Evolutionary conservation across 2,113 vertebrate species (phyloP).

Genomic region (Dissostichus mawsoni): DNA sequence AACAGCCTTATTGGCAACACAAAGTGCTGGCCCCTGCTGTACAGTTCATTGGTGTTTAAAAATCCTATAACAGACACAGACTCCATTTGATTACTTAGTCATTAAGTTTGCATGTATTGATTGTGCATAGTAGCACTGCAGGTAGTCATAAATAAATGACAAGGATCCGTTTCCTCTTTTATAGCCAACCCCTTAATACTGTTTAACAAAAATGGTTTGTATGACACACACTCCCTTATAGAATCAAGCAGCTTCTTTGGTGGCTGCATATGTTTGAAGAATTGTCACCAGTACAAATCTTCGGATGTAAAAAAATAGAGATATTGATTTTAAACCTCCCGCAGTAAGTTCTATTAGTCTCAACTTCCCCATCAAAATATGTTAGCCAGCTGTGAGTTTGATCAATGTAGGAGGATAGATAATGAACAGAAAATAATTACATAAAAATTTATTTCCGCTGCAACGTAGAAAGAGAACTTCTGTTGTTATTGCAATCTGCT

Average conservation of each 20-base stretch:
- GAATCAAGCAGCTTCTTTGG: not conserved
- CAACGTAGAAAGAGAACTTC: not conserved
- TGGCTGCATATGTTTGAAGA: not conserved
- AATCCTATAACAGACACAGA: slow-evolving; percentile 34
- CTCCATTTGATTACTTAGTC: slow-evolving; percentile 36
- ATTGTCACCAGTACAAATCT: not conserved
- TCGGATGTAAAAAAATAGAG: not conserved
- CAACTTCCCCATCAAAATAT: not conserved
- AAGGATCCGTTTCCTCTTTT: slow-evolving; percentile 5
- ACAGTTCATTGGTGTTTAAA: slow-evolving; percentile 50
- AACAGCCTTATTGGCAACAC: slow-evolving; percentile 37
- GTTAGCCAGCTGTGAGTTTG: not conserved
- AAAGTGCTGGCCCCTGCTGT: not conserved
- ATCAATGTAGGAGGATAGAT: not conserved
- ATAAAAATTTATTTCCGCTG: not conserved
- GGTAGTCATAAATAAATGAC: slow-evolving; percentile 16
- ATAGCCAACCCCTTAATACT: not conserved
- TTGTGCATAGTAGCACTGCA: slow-evolving; percentile 23
- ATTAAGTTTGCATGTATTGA: slow-evolving; percentile 49
- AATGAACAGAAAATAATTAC: not conserved
- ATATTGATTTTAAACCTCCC: not conserved
- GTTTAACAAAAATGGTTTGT: not conserved
- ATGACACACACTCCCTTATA: not conserved
- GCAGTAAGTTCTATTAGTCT: not conserved
- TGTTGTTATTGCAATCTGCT: not conserved